Evolutionary conservation across 2,113 vertebrate species (phyloP).

Genomic region (Antennarius striatus): DNA sequence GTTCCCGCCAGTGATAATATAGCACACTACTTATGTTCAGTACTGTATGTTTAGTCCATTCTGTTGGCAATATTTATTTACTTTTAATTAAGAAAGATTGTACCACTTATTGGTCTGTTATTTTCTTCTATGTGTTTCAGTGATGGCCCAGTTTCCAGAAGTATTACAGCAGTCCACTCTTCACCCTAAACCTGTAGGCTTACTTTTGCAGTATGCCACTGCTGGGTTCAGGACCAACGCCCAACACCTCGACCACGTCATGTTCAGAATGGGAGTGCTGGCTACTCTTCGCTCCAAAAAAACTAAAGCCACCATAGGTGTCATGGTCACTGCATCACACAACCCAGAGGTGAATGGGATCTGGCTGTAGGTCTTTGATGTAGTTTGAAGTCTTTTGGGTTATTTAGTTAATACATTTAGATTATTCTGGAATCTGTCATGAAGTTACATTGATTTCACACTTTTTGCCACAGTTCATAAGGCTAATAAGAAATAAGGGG

Average conservation of each 20-base stretch:
- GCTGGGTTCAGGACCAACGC: conserved; percentile 89
- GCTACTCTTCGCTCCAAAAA: conserved; percentile 87
- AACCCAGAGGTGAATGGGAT: conserved; percentile 87
- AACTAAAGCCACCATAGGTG: conserved; percentile 83
- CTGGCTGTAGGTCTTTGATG: background rate
- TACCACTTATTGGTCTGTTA: background rate
- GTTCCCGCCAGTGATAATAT: no score
- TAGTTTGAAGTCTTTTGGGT: background rate
- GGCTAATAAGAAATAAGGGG: no score
- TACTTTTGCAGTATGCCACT: conserved; percentile 90
- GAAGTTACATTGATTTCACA: no score
- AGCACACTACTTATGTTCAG: no score
- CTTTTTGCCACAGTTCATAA: no score
- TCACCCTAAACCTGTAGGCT: conserved; percentile 84
- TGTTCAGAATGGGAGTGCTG: conserved; percentile 97
- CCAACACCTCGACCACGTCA: conserved; percentile 86
- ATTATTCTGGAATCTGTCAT: no score
- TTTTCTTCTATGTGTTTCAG: conserved; percentile 44
- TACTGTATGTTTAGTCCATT: background rate
- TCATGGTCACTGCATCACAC: conserved; percentile 97
- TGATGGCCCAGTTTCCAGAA: conserved; percentile 73
- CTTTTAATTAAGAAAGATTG: background rate
- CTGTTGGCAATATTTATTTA: background rate
- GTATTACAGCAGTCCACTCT: conserved; percentile 72
- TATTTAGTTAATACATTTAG: no score